Evolutionary conservation across 2,888 invertebrate genomes (phyloP), one percentile per base, ranked within the genome.

Genomic region (Taenaris catops): DNA sequence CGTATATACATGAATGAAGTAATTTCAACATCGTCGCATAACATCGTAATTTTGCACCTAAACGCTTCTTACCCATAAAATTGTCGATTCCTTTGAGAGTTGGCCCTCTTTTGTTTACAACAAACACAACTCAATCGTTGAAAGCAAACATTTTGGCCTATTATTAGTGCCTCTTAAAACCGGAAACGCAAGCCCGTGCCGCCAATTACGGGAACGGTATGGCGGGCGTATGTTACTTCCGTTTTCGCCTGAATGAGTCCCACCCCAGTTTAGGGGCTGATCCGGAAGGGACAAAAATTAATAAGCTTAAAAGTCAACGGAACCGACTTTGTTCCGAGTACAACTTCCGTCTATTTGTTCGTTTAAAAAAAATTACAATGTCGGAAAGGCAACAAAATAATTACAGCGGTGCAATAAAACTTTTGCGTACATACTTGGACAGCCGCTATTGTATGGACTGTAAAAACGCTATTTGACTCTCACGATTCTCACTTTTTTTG

Each of bases 161-260:
- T 55, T 56, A 51, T 56, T 54, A 53, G 49, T 51, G 34, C 42
- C 49, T 50, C 51, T 54, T 49, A 57, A 64, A 70, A 61, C 63
- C 81, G 84, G 83, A 86, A 81, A 62, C 61, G 55, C 53, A 38
- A 70, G 68, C 71, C 71, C 84, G 81, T 80, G 80, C 80, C 65
- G 69, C 73, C 75, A 72, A 79, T 80, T 79, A 75, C 61, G 65
- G 62, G n/a, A 61, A 60, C 63, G 64, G 68, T 67, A 72, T 73
- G 69, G 74, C 72, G 65, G 66, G 67, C 76, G 83, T 63, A 75
- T 76, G 76, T 63, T 74, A 81, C 81, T 84, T 86, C 86, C 86
- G 84, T 71, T 81, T 80, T 79, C 57, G 67, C 63, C 52, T 57
- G 56, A 73, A 63, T 63, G 69, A 61, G 61, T 69, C 64, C 59